Evolutionary conservation across 2,888 invertebrate species (phyloP), one percentile per base, ranked within the genome.

Genomic region (Crossocerus cetratus): DNA sequence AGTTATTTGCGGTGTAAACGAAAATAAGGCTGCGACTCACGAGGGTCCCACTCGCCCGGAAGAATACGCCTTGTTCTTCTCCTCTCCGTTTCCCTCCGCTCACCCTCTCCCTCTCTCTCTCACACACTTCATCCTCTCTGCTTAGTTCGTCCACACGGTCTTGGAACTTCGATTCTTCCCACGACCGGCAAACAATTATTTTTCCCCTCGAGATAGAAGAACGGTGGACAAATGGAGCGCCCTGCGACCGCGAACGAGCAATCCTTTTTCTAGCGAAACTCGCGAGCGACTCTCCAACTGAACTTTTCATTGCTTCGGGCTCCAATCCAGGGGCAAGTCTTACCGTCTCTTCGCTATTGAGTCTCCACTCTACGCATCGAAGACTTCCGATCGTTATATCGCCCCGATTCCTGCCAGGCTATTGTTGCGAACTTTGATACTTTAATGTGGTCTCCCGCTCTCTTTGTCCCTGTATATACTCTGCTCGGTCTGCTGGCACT

Each of bases 1-100:
- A 69, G 82, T 71, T 82, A 81, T 82, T 82, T 82, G 80, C 78
- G 68, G 81, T 81, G 80, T 69, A 82, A 82, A 82, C 82, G 81
- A 76, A 79, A 81, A 80, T 80, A 80, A 82, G 74, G 77, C 62
- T 61, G 68, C 66, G 23, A 69, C 44, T 58, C 60, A 68, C 45
- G 69, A 67, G 69, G 22, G 60, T 54, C 54, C 45, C 53, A 43
- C 43, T 53, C 49, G 16, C 16, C 61, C 18, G 18, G 20, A 49
- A 44, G 20, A 44, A n/a, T 23, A 23, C 18, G 11, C 4, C 4
- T 4, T 14, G 14, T 22, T 23, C 8, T 8, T n/a, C 16, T 13
- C 20, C 8, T 16, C 43, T 49, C 42, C 18, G 3, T 5, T n/a
- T 11, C 0, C 22, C 23, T 4, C 0, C 20, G 20, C 5, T 14